Percentiles rank a stretch among this genome's conserved stretches.
phyloP scores from a whole-genome alignment of 2,113 vertebrate genomes.

The Gymnobelideus leadbeateri region DNA sequence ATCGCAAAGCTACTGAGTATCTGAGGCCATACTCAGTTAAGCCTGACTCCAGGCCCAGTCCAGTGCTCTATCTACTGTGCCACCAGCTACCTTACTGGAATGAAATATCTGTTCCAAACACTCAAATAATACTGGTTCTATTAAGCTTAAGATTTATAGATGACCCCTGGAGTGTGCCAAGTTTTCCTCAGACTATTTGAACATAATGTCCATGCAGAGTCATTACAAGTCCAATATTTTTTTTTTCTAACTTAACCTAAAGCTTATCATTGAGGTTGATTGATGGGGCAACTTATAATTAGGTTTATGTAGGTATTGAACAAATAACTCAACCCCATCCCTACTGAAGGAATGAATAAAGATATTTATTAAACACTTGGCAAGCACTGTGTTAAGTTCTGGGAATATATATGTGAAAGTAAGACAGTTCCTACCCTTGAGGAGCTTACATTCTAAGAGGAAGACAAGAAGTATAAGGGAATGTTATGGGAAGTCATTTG shows the following conservation, averaged over 20 bases:
- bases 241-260: background rate
- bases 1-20: background rate
- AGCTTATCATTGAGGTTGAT: background rate
- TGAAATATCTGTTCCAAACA: background rate
- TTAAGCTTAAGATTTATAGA: background rate
- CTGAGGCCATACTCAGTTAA: background rate
- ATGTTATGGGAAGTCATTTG: background rate
- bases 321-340: background rate
- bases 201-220: background rate
- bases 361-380: background rate
- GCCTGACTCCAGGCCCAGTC: background rate
- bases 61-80: background rate
- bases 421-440: background rate
- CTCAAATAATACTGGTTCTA: background rate
- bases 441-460: background rate
- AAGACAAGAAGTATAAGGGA: background rate
- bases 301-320: background rate
- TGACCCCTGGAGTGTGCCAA: background rate
- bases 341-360: background rate
- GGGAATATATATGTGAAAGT: background rate
- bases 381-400: background rate
- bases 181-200: background rate
- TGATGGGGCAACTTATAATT: background rate
- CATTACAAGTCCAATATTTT: background rate
- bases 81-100: background rate